A percentile compares a stretch with the other conserved stretches of the same genome.
Conservation (phyloP, 2,113 vertebrate species). For the Bubo bubo region DNA sequence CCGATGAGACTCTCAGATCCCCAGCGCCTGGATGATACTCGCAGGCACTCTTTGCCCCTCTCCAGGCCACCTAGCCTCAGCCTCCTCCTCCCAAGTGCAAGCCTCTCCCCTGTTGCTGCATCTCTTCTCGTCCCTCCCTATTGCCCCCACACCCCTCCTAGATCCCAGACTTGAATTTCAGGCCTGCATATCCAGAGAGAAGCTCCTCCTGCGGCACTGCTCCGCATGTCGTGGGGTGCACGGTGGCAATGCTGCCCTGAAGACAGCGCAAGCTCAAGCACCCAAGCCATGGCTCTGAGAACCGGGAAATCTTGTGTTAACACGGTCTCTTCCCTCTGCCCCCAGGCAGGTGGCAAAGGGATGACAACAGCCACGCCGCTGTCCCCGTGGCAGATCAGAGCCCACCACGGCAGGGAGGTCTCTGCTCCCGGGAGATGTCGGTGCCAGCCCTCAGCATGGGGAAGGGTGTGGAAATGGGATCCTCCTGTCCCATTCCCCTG, state of each 20-base stretch:
- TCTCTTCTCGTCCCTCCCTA: background rate
- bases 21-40: fast-evolving
- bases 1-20: background rate
- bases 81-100: background rate
- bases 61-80: background rate
- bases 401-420: background rate
- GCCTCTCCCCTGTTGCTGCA: background rate
- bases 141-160: background rate
- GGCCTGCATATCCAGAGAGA: background rate
- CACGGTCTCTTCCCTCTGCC: background rate
- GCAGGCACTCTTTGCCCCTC: background rate
- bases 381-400: background rate
- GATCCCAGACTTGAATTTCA: background rate
- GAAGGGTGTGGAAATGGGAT: background rate
- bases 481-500: background rate
- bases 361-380: background rate
- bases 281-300: background rate
- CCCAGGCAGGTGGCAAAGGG: background rate
- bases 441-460: background rate
- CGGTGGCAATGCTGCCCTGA: fast-evolving
- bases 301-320: background rate
- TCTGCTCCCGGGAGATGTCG: background rate
- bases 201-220: background rate
- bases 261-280: background rate
- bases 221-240: fast-evolving